A percentile compares a stretch with the other conserved stretches of the same genome.
These are phyloP conservation scores for Chaetorhynchus papuensis DNA, from an alignment of 2,113 vertebrate genomes.

Conservation along the genomic window DNA sequence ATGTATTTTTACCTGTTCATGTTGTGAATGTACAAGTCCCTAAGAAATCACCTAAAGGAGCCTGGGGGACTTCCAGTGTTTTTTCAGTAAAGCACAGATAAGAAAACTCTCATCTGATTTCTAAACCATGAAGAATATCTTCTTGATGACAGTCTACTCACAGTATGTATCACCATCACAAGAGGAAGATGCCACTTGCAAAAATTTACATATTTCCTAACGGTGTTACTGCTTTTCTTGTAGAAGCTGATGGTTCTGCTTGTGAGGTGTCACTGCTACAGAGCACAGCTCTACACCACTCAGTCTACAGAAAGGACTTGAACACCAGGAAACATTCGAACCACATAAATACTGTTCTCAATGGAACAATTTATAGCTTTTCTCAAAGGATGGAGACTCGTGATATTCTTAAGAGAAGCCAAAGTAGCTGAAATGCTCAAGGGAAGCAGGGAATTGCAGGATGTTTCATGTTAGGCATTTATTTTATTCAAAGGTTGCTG, in stretches of 20 bases:
- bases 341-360: neutral
- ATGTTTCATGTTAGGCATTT: neutral
- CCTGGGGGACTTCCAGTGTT: neutral
- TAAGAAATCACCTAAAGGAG: neutral
- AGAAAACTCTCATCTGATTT: neutral
- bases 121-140: neutral
- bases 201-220: constrained; percentile 3
- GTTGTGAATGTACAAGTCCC: neutral
- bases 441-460: neutral
- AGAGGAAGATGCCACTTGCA: neutral
- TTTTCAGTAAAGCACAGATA: neutral
- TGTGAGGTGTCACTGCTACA: neutral
- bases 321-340: neutral
- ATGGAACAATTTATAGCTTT: neutral
- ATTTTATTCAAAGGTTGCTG: neutral
- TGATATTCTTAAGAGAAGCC: neutral
- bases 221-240: neutral
- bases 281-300: neutral
- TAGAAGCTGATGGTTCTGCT: neutral
- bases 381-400: neutral
- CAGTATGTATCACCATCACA: neutral
- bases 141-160: neutral
- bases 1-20: neutral
- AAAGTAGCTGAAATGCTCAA: neutral
- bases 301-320: neutral